Percentiles rank a stretch among this genome's conserved stretches.
Conservation (phyloP, 2,113 vertebrate species). For the Gila orcuttii region DNA sequence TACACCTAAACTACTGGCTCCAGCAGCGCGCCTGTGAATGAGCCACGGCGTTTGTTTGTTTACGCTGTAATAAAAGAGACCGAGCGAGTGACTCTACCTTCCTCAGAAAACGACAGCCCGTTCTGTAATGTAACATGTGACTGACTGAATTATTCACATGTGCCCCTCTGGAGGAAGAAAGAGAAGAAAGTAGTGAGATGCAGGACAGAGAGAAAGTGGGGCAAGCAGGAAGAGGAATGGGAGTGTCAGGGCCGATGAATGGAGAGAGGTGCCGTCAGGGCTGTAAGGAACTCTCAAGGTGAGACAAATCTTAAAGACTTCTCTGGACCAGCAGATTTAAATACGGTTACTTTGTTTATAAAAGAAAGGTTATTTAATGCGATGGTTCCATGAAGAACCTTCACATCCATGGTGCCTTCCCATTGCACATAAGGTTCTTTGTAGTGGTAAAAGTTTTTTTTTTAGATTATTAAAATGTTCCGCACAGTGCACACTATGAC, state of each 20-base stretch:
- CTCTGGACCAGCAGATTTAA: not conserved
- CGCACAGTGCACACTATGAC: too few species aligned
- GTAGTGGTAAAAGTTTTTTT: not conserved
- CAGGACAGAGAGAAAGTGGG: not conserved
- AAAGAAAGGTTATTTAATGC: not conserved
- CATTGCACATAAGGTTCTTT: not conserved
- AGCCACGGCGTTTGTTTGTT: slow-evolving; percentile 2
- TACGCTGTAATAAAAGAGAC: not conserved
- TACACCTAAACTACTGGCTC: slow-evolving; percentile 4
- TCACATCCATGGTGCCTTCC: not conserved
- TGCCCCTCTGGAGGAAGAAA: slow-evolving; percentile 26
- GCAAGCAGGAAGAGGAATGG: slow-evolving; percentile 19
- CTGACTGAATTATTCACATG: slow-evolving; percentile 41
- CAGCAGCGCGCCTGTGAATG: not conserved
- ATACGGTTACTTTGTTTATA: not conserved
- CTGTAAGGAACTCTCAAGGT: slow-evolving; percentile 2
- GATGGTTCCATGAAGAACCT: too few species aligned
- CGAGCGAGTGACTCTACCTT: not conserved
- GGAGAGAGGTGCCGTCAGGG: not conserved
- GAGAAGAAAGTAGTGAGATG: slow-evolving; percentile 2
- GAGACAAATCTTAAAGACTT: not conserved
- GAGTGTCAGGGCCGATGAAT: not conserved
- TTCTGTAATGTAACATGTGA: slow-evolving; percentile 17
- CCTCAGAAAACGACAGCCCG: not conserved
- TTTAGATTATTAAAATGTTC: not conserved